Base-by-base conservation (phyloP, 2,888 invertebrate genomes). In the Drosophila infuscata region DNA sequence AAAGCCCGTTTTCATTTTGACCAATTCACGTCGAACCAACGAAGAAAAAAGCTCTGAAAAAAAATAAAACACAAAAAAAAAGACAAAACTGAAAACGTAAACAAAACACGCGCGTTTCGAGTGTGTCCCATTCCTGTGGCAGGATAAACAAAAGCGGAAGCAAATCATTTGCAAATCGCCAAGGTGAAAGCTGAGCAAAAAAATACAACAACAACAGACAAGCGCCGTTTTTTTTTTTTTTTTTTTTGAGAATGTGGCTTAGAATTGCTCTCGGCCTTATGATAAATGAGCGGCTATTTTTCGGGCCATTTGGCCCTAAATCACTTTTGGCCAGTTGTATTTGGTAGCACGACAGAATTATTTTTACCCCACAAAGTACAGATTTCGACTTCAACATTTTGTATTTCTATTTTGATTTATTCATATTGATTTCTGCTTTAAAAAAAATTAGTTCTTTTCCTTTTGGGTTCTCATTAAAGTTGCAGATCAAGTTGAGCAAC, bases 241-340 rank as follows among this genome's bases (percentile, higher is more conserved):
- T 54, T 41, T 49, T 17, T 54, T 15, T 32, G 38, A 71, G 72
- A 73, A 78, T 78, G 60, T 49, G 68, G 74, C 63, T 68, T 68
- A 68, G 68, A 79, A 74, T 74, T 64, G 60, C 46, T 65, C 65
- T 76, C 58, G 68, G 74, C 78, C 78, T 73, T 78, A 73, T 87
- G 88, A 84, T 84, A 87, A 84, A 82, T 83, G 84, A 79, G 70
- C 65, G 82, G 67, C 82, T 63, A 65, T 46, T 46, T 29, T 56
- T 12, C 65, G 51, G 58, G 60, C 65, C 74, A 81, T 43, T 63
- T 67, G 54, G 80, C 71, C 70, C 76, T 88, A 88, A 83, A 83
- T 83, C 85, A 83, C 74, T 64, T 65, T 67, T 62, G 32, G 25
- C 41, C 51, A 56, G 58, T 53, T 68, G 59, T 74, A 68, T 69